Evolutionary conservation across 2,888 invertebrate species (phyloP), one percentile per base, ranked within the genome.

Genomic region (Yponomeuta plumbellus): DNA sequence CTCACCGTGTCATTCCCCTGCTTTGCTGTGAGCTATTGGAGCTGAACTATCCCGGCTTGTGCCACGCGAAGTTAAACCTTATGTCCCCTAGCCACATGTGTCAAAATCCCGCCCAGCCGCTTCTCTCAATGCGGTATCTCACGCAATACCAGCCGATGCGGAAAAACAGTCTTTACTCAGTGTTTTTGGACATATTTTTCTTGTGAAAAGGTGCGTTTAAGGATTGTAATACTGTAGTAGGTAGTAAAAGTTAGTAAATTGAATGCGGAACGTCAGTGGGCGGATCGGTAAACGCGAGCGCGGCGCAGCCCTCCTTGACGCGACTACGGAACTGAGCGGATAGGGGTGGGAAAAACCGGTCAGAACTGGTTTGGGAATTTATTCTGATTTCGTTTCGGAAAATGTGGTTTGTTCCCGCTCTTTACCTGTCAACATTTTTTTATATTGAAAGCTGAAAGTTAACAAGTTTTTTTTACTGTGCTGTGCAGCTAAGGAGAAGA

Each of bases 41-140:
- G 70, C 75, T 73, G 71, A 82, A 80, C 88, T 89, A 90, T 80
- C 88, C 90, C 74, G 90, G 90, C 86, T 86, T 87, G 74, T 85
- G 88, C 89, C 89, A 89, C 82, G 87, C 89, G 71, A 83, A 85
- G 81, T 85, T 80, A 79, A 87, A 89, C 83, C 85, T 83, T 85
- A 86, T 83, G 72, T 84, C 85, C 71, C 78, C 80, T 74, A 75
- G 86, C 90, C 86, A 89, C 90, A 90, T 90, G 90, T 86, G 89
- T 88, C 80, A 85, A 76, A 83, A 80, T 83, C 80, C 22, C 40
- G 34, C 61, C 34, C 26, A 11, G 20, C 44, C 22, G 63, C 34
- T 13, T 22, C 59, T 23, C 22, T 13, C 59, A 59, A 59, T 21
- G 59, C 59, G 23, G 59, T 22, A 59, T 20, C 59, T 59, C 21